A percentile compares a stretch with the other conserved stretches of the same genome.
phyloP scores from a whole-genome alignment of 2,797 vertebrate genomes.

The Leontopithecus rosalia region DNA sequence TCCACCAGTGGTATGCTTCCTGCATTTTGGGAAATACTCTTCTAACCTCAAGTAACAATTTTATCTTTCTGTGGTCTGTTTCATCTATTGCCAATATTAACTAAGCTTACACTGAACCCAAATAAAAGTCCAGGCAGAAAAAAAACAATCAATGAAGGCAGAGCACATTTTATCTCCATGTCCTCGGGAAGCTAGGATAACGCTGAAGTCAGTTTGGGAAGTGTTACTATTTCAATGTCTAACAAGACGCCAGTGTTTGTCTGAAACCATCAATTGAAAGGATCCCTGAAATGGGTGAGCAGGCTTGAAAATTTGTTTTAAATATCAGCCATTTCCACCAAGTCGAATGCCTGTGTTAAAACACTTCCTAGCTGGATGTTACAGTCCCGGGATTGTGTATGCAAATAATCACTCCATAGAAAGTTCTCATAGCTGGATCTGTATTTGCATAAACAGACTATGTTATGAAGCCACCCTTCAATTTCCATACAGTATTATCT shows the following conservation, averaged over 20 bases:
- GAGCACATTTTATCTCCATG: neutral
- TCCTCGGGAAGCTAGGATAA: neutral
- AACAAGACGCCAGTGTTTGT: neutral
- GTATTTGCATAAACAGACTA: neutral
- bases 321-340: neutral
- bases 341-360: neutral
- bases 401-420: neutral
- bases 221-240: neutral
- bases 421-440: neutral
- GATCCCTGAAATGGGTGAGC: neutral
- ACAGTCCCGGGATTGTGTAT: neutral
- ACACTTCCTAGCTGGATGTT: neutral
- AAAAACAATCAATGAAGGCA: constrained; percentile 48
- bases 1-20: constrained; percentile 11
- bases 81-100: neutral
- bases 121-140: neutral
- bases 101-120: neutral
- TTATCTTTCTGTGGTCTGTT: neutral
- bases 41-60: constrained; percentile 58
- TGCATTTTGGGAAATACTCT: constrained; percentile 55
- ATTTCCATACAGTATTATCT: neutral
- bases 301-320: neutral
- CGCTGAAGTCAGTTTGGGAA: neutral
- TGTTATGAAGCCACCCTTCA: neutral
- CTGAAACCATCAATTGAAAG: neutral